phyloP scores from a whole-genome alignment of 2,797 vertebrate species.

The Poeciliopsis gracilis region DNA sequence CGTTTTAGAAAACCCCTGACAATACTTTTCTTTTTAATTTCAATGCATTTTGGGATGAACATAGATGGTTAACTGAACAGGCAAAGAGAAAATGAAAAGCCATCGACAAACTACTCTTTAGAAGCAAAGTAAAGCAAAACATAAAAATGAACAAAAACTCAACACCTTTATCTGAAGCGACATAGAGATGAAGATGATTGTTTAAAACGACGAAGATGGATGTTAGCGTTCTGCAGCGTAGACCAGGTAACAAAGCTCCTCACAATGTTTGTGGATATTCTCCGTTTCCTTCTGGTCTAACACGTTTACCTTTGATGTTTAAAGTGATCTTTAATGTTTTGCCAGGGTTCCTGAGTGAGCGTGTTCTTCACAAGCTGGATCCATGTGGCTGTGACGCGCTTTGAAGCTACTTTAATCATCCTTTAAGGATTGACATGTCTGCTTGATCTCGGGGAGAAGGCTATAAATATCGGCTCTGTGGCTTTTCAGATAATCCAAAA shows the following conservation, averaged over 20 bases:
- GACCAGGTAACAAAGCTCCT: background rate
- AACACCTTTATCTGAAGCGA: background rate
- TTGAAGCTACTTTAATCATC: constrained; percentile 20
- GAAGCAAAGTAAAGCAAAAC: background rate
- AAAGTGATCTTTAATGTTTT: constrained; percentile 16
- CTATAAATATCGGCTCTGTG: background rate
- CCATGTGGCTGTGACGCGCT: background rate
- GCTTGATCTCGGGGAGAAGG: background rate
- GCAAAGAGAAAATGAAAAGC: background rate
- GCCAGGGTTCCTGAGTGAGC: constrained; percentile 8
- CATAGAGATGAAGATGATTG: background rate
- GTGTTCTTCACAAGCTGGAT: constrained; percentile 16
- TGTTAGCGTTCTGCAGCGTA: background rate
- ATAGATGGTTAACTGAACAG: background rate
- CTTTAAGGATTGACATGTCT: constrained; percentile 4
- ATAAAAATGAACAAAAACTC: background rate
- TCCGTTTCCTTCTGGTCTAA: background rate
- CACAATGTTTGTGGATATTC: constrained; percentile 3
- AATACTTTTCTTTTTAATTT: background rate
- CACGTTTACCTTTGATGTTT: constrained; percentile 17
- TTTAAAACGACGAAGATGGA: background rate
- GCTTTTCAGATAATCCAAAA: constrained; percentile 1
- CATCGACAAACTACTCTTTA: background rate
- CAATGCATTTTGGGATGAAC: background rate
- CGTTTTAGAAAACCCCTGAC: background rate